Percentiles rank a stretch among this genome's conserved stretches.
These are phyloP conservation scores for Phylloscopus trochiloides DNA, from an alignment of 2,113 vertebrate species.

Conservation along the genomic window DNA sequence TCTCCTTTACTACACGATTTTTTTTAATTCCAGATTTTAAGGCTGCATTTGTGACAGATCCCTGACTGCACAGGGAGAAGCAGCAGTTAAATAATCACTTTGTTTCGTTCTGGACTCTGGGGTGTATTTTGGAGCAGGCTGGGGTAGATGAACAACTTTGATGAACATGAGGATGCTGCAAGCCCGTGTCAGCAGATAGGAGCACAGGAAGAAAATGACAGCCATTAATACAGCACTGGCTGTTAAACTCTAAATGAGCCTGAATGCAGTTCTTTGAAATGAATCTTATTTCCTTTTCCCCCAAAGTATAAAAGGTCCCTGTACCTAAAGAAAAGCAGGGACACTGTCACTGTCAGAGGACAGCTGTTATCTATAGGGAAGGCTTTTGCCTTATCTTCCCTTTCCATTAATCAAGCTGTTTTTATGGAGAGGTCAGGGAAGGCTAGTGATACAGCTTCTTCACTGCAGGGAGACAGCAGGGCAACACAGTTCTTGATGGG, in stretches of 20 bases:
- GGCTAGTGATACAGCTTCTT: background rate
- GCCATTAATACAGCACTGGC: constrained; percentile 15
- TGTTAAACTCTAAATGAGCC: constrained; percentile 45
- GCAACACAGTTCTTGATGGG: background rate
- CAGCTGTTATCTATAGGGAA: background rate
- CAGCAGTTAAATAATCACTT: background rate
- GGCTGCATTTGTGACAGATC: background rate
- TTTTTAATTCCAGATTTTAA: background rate
- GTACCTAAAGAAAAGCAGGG: background rate
- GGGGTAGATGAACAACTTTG: background rate
- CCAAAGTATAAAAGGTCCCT: background rate
- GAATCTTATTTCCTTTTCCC: background rate
- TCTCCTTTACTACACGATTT: background rate
- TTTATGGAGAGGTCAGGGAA: background rate
- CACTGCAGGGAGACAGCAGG: background rate
- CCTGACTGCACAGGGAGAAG: background rate
- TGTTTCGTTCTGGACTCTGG: background rate
- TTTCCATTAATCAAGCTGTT: background rate
- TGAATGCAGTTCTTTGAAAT: constrained; percentile 26
- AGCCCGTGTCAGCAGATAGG: background rate
- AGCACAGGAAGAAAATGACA: background rate
- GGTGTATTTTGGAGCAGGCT: constrained; percentile 10
- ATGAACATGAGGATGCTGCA: background rate
- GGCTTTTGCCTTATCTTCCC: background rate
- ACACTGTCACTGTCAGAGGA: background rate